A percentile compares a stretch with the other conserved stretches of the same genome.
phyloP scores from a whole-genome alignment of 2,797 vertebrate genomes.

The Microctenopoma stevenorrisi region DNA sequence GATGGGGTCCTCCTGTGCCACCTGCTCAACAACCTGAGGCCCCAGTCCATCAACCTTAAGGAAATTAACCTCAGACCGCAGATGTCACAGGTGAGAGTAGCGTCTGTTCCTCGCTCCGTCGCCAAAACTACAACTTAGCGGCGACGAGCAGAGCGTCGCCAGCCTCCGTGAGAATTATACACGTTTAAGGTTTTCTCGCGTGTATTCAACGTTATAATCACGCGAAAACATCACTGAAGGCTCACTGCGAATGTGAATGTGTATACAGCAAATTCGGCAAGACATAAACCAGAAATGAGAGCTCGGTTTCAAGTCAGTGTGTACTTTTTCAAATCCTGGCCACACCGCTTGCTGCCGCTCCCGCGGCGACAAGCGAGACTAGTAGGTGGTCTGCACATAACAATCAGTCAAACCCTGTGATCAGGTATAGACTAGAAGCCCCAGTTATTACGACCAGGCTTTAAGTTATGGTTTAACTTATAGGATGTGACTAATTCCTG shows the following conservation, averaged over 20 bases:
- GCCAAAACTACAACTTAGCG: conserved; percentile 14
- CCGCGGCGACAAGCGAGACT: not conserved
- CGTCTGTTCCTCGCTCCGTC: not conserved
- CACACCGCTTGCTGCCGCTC: not conserved
- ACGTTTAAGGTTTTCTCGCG: not conserved
- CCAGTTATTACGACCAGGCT: rapidly evolving
- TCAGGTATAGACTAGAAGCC: not conserved
- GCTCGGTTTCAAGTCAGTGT: not conserved
- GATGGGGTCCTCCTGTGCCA: conserved; percentile 97
- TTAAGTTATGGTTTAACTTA: not conserved
- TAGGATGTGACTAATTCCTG: rapidly evolving
- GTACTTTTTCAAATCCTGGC: conserved; percentile 45
- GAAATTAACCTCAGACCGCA: conserved; percentile 97
- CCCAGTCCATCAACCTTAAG: conserved; percentile 93
- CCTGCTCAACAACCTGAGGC: conserved; percentile 93
- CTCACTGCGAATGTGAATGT: rapidly evolving
- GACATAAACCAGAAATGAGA: rapidly evolving
- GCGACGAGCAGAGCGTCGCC: conserved; percentile 11
- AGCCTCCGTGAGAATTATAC: conserved; percentile 1
- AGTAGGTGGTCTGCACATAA: not conserved
- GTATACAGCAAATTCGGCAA: conserved; percentile 6
- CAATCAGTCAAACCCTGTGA: rapidly evolving
- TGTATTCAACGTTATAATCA: rapidly evolving
- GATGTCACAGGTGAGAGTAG: conserved; percentile 92
- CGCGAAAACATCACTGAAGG: rapidly evolving